Evolutionary conservation across 2,797 vertebrate species (phyloP).

Genomic region (Mormyrops attenuatus): DNA sequence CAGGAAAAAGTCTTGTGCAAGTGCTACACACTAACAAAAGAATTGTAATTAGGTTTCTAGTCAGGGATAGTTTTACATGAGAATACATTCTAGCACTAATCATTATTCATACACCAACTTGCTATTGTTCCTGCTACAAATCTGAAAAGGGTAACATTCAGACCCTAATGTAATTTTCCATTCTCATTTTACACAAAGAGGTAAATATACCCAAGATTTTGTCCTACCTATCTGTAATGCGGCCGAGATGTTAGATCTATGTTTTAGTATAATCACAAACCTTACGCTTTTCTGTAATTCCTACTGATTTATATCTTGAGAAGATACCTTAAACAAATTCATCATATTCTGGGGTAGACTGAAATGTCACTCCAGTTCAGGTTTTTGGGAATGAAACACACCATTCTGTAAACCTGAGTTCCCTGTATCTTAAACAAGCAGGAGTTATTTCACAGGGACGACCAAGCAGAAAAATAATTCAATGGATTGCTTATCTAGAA

Average conservation of each 20-base stretch:
- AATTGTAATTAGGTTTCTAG: neutral
- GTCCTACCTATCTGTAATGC: neutral
- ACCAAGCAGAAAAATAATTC: slow-evolving; percentile 69
- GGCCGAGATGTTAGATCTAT: neutral
- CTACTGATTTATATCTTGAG: neutral
- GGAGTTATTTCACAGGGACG: slow-evolving; percentile 63
- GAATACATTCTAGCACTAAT: neutral
- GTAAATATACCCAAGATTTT: neutral
- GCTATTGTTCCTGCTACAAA: neutral
- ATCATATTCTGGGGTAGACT: neutral
- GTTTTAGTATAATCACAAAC: neutral
- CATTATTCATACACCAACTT: neutral
- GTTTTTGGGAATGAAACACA: slow-evolving; percentile 17
- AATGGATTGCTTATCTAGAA: slow-evolving; percentile 64
- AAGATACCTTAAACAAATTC: neutral
- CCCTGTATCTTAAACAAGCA: slow-evolving; percentile 56
- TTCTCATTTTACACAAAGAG: neutral
- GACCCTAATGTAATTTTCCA: neutral
- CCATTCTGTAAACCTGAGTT: slow-evolving; percentile 37
- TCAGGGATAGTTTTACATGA: neutral
- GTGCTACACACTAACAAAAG: neutral
- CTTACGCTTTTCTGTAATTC: neutral
- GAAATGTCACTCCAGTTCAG: neutral
- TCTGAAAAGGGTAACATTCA: neutral
- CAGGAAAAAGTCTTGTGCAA: neutral